Base-by-base conservation (phyloP, 2,113 vertebrate species). In the Halichoerus grypus region DNA sequence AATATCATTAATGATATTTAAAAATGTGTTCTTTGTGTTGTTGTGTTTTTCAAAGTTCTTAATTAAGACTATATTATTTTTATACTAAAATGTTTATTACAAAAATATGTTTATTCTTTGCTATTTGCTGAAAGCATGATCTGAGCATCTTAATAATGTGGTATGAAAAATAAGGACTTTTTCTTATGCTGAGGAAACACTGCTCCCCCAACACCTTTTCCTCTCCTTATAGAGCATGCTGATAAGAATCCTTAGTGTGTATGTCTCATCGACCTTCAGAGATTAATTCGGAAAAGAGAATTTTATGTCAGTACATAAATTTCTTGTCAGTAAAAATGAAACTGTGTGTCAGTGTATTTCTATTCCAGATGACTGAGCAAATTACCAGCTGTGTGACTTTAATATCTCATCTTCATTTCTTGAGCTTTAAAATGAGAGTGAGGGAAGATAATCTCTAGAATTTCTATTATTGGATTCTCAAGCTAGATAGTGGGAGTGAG, bases 271-370 rank as follows among this genome's bases (percentile, higher is more conserved):
- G 18, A 89, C 83, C 83, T 97, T 96, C 85, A 71, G 87, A 57
- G 93, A 91, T 90, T 94, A 97, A 95, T 94, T 94, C 36, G 82
- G 55, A 88, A 92, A 67, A 71, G 55, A 92, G 51, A 79, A 39
- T 76, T 95, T 92, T 82, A 86, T 94, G 51, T 89, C 55, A 82
- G 92, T 42, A 71, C 72, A 81, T 94, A 92, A 94, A 94, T 89
- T 95, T 36, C 42, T 95, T 92, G 88, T 94, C 79, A 81, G 71
- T 97, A 89, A 89, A 97, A 81, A 74, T 76, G 61, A 97, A 76
- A 95, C 53, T 42, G 2, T 84, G 24, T 49, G 55, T 85, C 83
- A 61, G 15, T 53, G 57, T n/a, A 86, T 92, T 94, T 89, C 31
- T 89, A 90, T 94, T 94, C 51, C 51, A 94, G 65, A 96, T 86